phyloP scores from a whole-genome alignment of 2,113 vertebrate species.

The Oryzias celebensis region DNA sequence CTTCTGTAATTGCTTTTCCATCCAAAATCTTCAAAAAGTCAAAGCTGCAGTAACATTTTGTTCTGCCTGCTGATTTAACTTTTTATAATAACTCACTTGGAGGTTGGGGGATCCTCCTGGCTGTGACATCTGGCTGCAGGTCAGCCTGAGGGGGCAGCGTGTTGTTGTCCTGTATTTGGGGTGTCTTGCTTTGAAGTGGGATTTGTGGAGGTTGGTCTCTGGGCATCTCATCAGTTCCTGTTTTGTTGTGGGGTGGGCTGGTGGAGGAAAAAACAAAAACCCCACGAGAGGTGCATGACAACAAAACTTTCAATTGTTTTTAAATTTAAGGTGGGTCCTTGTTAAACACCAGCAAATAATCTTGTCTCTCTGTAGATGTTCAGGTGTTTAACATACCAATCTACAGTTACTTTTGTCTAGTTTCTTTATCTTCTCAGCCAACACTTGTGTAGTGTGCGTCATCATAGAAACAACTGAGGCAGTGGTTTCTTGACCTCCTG shows the following conservation, averaged over 20 bases:
- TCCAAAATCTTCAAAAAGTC: no score
- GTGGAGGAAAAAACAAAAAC: slow-evolving; percentile 13
- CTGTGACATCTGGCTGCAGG: slow-evolving; percentile 19
- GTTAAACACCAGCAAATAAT: no score
- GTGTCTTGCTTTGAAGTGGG: slow-evolving; percentile 43
- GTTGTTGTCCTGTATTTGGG: slow-evolving; percentile 21
- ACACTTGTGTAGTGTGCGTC: no score
- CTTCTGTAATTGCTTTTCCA: not conserved
- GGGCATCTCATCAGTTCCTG: slow-evolving; percentile 22
- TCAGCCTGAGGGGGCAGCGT: slow-evolving; percentile 22
- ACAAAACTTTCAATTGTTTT: not conserved
- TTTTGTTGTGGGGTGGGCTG: slow-evolving; percentile 30
- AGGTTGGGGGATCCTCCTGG: slow-evolving; percentile 6
- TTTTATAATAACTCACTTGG: slow-evolving; percentile 42
- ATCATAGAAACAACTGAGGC: no score
- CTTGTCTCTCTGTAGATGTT: no score
- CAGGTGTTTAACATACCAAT: no score
- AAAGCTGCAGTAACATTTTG: no score
- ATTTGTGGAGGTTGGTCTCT: slow-evolving; percentile 47
- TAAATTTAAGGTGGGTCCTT: no score
- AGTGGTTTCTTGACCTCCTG: no score
- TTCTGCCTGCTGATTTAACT: no score
- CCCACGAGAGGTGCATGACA: slow-evolving; percentile 14
- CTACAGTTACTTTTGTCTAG: no score
- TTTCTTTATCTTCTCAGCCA: no score